Evolutionary conservation across 2,888 invertebrate species (phyloP), one percentile per base, ranked within the genome.

Genomic region (Cyclophora albipunctata): DNA sequence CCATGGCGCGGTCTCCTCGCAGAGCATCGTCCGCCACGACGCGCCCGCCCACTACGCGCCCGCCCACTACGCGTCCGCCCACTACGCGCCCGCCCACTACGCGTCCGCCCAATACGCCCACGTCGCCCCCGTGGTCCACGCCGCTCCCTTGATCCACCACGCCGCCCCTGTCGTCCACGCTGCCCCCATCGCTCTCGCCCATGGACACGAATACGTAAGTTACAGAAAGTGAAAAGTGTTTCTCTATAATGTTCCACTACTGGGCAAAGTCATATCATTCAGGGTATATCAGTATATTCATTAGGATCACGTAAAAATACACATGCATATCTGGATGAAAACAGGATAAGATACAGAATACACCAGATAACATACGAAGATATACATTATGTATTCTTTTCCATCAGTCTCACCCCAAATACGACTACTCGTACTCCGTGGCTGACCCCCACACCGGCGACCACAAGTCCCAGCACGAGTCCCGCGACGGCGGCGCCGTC

Each of bases 381-480:
- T 34, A 6, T 41, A n/a, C 44, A 40, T 49, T 3, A n/a, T 42
- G 42, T 46, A 40, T 42, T 20, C 59, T 47, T 33, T 41, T 59
- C 50, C 60, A 60, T 5, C 72, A 91, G 91, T 84, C 90, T 43
- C 90, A 91, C 75, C 91, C 91, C 53, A 91, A 90, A 77, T 91
- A 91, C 79, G 88, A 90, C 68, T 91, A 90, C 78, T 82, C 90
- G 20, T 91, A 91, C 78, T 91, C 91, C 58, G 91, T 90, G 52
- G 89, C 91, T 54, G 91, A 91, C 71, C 89, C 88, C 5, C 91
- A 91, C 73, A 91, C 91, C 62, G 92, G 91, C 41, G 91, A 91
- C 81, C 90, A 91, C 80, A 91, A 91, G 82, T 81, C 86, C 69
- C 91, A 91, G 71, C 84, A 89, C 62, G 91, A 91, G 81, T 85